Percentiles rank a stretch among this genome's conserved stretches.
Evolutionary conservation across 1,140 invertebrate genomes (phyloP).

Genomic region (Maconellicoccus hirsutus): DNA sequence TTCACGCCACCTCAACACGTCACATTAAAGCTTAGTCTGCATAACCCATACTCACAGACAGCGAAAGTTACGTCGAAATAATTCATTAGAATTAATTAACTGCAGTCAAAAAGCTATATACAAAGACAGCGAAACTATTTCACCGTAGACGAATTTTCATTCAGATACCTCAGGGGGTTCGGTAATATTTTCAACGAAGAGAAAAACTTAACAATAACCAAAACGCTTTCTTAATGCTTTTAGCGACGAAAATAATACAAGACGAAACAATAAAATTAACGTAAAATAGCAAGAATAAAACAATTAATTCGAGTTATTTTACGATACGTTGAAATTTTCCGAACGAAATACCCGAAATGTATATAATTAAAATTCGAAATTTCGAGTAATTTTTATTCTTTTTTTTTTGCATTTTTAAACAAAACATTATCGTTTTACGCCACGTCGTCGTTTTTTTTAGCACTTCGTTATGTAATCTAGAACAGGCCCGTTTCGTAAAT

Average conservation of each 20-base stretch:
- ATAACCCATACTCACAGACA: too few relatives aligned
- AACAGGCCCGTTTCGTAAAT: too few relatives aligned
- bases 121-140: background rate
- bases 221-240: background rate
- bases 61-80: background rate
- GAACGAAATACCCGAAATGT: background rate
- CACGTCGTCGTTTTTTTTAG: too few relatives aligned
- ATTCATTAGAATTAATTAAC: constrained; percentile 1
- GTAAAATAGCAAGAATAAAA: background rate
- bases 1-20: too few relatives aligned
- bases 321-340: background rate
- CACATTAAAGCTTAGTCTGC: too few relatives aligned
- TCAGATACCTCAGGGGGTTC: background rate
- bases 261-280: background rate
- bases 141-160: background rate
- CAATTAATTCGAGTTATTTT: constrained; percentile 10
- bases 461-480: too few relatives aligned
- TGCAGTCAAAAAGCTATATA: background rate
- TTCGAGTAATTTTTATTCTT: background rate
- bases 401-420: background rate
- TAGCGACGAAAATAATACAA: background rate
- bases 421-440: too few relatives aligned
- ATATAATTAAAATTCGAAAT: background rate
- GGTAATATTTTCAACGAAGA: background rate
- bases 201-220: constrained; percentile 1